Percentiles rank a stretch among this genome's conserved stretches.
Conservation (phyloP, 2,888 invertebrate genomes). For the Graphium colonna region DNA sequence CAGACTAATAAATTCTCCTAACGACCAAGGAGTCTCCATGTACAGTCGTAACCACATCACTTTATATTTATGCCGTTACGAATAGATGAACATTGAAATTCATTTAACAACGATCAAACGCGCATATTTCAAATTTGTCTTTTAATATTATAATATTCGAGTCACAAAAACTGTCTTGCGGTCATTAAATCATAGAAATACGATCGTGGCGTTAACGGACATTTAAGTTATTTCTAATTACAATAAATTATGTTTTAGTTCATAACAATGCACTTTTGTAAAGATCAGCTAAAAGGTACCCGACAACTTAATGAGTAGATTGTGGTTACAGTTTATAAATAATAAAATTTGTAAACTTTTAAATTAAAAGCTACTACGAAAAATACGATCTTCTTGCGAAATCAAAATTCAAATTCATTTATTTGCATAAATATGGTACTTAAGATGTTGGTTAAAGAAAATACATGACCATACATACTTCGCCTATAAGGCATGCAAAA, state of each 20-base stretch:
- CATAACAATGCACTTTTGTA: background rate
- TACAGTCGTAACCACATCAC: constrained; percentile 24
- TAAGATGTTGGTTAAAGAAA: no score
- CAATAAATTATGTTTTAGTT: background rate
- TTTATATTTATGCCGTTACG: constrained; percentile 14
- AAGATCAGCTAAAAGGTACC: background rate
- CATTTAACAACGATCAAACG: background rate
- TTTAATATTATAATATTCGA: background rate
- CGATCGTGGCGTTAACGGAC: background rate
- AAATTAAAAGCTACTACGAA: no score
- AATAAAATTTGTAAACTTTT: no score
- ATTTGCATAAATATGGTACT: no score
- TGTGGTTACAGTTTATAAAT: no score
- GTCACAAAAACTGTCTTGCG: background rate
- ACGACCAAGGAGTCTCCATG: constrained; percentile 1
- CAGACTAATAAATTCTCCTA: constrained; percentile 25
- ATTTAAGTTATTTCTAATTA: background rate
- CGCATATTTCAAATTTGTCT: background rate
- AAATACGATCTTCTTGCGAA: background rate
- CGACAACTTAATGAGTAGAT: no score
- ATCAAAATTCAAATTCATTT: background rate
- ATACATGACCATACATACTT: no score
- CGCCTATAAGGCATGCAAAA: no score
- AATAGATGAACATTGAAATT: background rate
- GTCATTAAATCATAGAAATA: background rate